A percentile compares a stretch with the other conserved stretches of the same genome.
phyloP scores from a whole-genome alignment of 2,888 invertebrate species.

The Euzophera pinguis region DNA sequence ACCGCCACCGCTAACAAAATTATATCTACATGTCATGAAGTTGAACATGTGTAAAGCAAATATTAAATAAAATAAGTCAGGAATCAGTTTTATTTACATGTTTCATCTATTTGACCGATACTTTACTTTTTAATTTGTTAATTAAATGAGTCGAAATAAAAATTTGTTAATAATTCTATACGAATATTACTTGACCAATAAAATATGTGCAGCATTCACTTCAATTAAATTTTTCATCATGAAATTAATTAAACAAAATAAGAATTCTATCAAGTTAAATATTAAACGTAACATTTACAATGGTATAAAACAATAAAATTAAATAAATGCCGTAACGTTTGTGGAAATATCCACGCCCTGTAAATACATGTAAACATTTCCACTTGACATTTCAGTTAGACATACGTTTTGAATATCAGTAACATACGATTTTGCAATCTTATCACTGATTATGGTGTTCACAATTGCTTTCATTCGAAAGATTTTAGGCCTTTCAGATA shows the following conservation, averaged over 20 bases:
- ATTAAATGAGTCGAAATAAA: too few species aligned
- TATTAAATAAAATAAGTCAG: not conserved
- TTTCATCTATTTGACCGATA: not conserved
- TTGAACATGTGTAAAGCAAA: conserved; percentile 7
- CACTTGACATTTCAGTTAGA: conserved; percentile 1
- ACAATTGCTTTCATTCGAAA: conserved; percentile 28
- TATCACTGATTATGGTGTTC: conserved; percentile 41
- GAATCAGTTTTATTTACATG: not conserved
- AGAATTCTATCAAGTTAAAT: too few species aligned
- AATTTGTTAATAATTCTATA: too few species aligned
- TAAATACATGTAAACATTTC: not conserved
- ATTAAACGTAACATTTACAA: not conserved
- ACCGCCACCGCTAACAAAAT: conserved; percentile 10
- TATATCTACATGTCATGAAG: conserved; percentile 2
- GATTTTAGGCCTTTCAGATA: conserved; percentile 24
- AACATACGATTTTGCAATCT: conserved; percentile 63
- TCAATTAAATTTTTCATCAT: not conserved
- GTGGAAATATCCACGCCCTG: not conserved
- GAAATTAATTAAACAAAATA: not conserved
- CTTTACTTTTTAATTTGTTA: not conserved
- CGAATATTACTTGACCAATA: too few species aligned
- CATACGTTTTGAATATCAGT: conserved; percentile 32
- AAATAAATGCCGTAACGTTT: not conserved
- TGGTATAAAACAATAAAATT: not conserved
- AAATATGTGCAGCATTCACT: too few species aligned